A percentile compares a stretch with the other conserved stretches of the same genome.
Evolutionary conservation across 2,797 vertebrate genomes (phyloP).

Genomic region (Myotis findleyi): DNA sequence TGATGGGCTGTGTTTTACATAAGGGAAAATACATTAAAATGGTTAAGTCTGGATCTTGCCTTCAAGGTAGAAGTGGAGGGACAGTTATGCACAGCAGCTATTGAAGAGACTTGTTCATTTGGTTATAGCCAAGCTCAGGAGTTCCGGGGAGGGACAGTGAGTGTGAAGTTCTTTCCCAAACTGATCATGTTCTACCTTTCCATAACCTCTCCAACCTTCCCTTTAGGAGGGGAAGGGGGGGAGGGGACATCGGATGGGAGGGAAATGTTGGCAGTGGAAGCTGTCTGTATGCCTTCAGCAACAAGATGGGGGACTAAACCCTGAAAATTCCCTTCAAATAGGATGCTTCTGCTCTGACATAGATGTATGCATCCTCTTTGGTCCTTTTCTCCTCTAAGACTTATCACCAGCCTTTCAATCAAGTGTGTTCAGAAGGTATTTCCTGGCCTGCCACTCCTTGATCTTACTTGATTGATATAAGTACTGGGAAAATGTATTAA

Average conservation of each 20-base stretch:
- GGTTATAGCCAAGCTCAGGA: neutral
- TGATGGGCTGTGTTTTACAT: neutral
- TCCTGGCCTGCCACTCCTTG: neutral
- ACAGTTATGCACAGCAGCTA: neutral
- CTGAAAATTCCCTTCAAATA: neutral
- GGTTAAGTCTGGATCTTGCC: neutral
- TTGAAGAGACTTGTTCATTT: neutral
- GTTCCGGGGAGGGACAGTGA: neutral
- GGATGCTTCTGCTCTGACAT: neutral
- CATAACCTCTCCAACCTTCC: neutral
- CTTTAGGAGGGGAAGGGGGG: neutral
- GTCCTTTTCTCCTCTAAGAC: neutral
- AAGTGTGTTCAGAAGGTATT: neutral
- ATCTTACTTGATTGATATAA: neutral
- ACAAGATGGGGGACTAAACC: neutral
- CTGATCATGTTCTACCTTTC: neutral
- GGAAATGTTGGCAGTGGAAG: neutral
- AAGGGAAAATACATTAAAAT: neutral
- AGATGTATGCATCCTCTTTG: neutral
- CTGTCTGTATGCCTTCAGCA: neutral
- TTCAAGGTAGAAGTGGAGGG: neutral
- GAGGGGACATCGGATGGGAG: accelerated
- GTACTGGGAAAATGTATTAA: neutral
- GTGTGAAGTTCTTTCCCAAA: neutral
- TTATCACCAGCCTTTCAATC: neutral